Evolutionary conservation across 2,888 invertebrate species (phyloP), one percentile per base, ranked within the genome.

Genomic region (Aspidiotus destructor): DNA sequence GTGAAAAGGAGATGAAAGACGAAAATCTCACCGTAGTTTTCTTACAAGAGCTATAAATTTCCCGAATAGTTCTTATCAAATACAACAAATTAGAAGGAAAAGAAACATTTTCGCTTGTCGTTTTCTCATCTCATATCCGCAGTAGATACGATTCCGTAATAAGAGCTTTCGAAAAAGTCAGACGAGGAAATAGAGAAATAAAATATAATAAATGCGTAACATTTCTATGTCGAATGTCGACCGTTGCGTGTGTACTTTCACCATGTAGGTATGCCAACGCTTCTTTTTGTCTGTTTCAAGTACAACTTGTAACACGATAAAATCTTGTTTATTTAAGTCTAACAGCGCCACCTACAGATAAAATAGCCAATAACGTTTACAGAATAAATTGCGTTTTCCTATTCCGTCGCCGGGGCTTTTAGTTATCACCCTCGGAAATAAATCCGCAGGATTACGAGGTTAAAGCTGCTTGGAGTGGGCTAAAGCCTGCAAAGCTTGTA

Each of bases 301-400:
- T 65, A 65, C 65, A 65, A 65, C 58, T 65, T 65, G 57, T 65
- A 65, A 65, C 65, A 48, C 65, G 65, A 65, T 65, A 65, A 65
- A 65, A 65, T 65, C 65, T 65, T 65, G 65, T 65, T 65, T 65
- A 65, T 65, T 65, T 58, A 65, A 65, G 65, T 65, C 65, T 65
- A 65, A 65, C 57, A 65, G 65, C 65, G 65, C 65, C 65, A 65
- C 65, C 65, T 65, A 65, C 65, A 58, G 60, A 65, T 65, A 65
- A 65, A 65, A 65, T 65, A 65, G 65, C 65, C 65, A 65, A 65
- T 65, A 65, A 65, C 65, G 60, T 65, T 65, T 65, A 65, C 65
- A 65, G 65, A 65, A 65, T 65, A 65, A 65, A 65, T 65, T 65
- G 65, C 65, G 44, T 65, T 65, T 65, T 65, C 65, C 57, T 44